Base-by-base conservation (phyloP, 2,797 vertebrate species). In the Tragelaphus eurycerus region DNA sequence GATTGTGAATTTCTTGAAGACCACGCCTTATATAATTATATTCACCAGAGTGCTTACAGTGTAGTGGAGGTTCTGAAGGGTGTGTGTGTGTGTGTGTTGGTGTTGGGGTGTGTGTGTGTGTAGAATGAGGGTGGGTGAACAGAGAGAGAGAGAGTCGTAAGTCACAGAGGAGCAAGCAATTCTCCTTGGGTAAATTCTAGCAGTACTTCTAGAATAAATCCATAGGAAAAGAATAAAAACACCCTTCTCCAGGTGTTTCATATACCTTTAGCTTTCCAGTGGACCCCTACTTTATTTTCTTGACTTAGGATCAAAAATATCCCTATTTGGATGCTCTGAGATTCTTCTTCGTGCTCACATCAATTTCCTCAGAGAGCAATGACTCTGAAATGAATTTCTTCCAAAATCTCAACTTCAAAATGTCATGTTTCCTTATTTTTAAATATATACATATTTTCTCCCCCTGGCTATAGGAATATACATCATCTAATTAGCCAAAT, bases 401-500 rank as follows among this genome's bases (percentile, higher is more conserved):
- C 91, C 98, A 98, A 98, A 98, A 98, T 92, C 64, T 90, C 98
- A 98, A 97, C 97, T 97, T 98, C 96, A 89, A 96, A 98, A 98
- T 98, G 97, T 98, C 97, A 98, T 0, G 50, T 98, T 98, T 98
- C 98, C 98, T 98, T 98, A 98, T 98, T 98, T 98, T 97, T 60
- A 76, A 98, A 98, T 91, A 95, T 96, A 98, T 98, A 96, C 81
- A 46, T 91, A 38, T 78, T 89, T 97, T 94, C 95, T 95, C 90
- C 81, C 97, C 89, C 89, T 50, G 95, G 89, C 98, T 97, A 95
- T 98, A 98, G 99, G 98, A 99, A 98, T 98, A 98, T 98, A 98
- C 98, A 98, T 98, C 98, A 98, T 98, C 98, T 99, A 99, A 99
- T 99, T 99, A 99, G 98, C 98, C 98, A 99, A 99, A 99, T 99